These are phyloP conservation scores for Dromius quadrimaculatus DNA, from an alignment of 2,888 invertebrate genomes.

Conservation along the genomic window DNA sequence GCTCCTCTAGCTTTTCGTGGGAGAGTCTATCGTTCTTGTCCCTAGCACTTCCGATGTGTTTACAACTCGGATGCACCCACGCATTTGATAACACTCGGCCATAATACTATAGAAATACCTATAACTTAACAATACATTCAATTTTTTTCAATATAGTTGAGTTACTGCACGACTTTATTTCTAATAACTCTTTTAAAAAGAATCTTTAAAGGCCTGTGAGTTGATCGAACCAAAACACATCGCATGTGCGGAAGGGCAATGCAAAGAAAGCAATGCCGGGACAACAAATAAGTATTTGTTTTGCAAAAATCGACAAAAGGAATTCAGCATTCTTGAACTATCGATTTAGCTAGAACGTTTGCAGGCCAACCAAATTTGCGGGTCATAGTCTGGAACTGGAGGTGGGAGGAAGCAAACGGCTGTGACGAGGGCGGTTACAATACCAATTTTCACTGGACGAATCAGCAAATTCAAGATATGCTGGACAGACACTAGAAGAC, in stretches of 20 bases:
- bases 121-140: too few relatives aligned
- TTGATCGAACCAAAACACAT: too few relatives aligned
- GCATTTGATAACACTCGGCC: slow-evolving; percentile 25
- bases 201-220: too few relatives aligned
- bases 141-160: too few relatives aligned
- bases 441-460: slow-evolving; percentile 15
- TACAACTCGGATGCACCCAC: slow-evolving; percentile 32
- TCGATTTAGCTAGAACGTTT: slow-evolving; percentile 19
- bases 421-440: slow-evolving; percentile 3
- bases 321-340: slow-evolving; percentile 45
- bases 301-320: slow-evolving; percentile 42
- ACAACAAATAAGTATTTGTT: slow-evolving; percentile 39
- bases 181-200: too few relatives aligned
- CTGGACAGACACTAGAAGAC: slow-evolving; percentile 10
- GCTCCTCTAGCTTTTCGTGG: background rate
- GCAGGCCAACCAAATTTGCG: slow-evolving; percentile 31
- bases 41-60: slow-evolving; percentile 32
- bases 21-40: background rate
- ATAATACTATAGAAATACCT: too few relatives aligned
- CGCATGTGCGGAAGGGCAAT: too few relatives aligned
- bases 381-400: slow-evolving; percentile 18
- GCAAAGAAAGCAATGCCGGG: too few relatives aligned
- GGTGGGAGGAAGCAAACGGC: background rate
- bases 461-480: slow-evolving; percentile 31
- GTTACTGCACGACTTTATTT: too few relatives aligned